Base-by-base conservation (phyloP, 2,113 vertebrate genomes). In the Pollachius pollachius region DNA sequence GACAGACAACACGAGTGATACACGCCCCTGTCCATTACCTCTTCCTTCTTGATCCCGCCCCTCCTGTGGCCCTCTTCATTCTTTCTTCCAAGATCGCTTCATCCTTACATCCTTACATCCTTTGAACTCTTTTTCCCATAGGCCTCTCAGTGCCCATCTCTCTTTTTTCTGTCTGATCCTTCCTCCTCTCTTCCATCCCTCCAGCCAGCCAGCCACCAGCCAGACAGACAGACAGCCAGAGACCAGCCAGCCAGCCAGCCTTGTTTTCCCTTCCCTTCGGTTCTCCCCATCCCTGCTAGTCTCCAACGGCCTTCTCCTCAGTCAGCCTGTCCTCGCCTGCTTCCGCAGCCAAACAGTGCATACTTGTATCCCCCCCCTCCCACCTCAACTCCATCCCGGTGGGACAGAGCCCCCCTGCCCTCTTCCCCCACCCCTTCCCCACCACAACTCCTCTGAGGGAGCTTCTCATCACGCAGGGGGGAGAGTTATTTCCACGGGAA, bases 401-500 rank as follows among this genome's bases (percentile, higher is more conserved):
- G 41, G 41, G 41, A 48, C 41, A 13, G 41, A 48, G 8, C 41
- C 2, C 41, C 41, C 8, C 5, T 9, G 7, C 41, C 41, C 41
- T 9, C 41, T 9, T 1, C 41, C 12, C 41, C 41, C 8, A 7
- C 41, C 41, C 9, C 41, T 2, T 9, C 41, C 41, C 41, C 41
- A 48, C 41, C 41, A 2, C 12, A 48, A 30, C 18, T 60, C 78
- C 68, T 34, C 74, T 69, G 41, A 73, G 73, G 77, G 67, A 77
- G 65, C 74, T 87, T 86, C 80, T 91, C 82, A 84, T 76, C 81
- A 85, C 78, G 69, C 84, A 75, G 52, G 41, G 70, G 85, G 82
- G 41, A 48, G 41, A 89, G 82, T 85, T 82, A 65, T 81, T 72
- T 68, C 76, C 19, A 69, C 18, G 21, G 30, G 63, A 23, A 70